Percentiles rank a stretch among this genome's conserved stretches.
Conservation (phyloP, 2,888 invertebrate species). For the Phorcus lineatus region DNA sequence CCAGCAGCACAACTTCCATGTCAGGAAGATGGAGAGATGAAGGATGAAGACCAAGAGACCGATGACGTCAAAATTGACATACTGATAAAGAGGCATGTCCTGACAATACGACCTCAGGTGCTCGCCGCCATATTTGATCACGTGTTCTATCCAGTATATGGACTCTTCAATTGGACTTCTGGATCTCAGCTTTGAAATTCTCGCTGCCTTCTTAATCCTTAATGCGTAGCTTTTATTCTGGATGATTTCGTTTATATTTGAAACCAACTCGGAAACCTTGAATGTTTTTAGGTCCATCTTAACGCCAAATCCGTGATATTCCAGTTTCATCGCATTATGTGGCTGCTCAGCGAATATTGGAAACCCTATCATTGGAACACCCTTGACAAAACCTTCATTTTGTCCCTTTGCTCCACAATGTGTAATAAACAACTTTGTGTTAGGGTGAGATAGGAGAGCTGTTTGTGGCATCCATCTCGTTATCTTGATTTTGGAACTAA, state of each 20-base stretch:
- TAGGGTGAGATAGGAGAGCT: constrained; percentile 52
- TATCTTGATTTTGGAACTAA: constrained; percentile 31
- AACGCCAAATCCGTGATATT: constrained; percentile 46
- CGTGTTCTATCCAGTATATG: constrained; percentile 59
- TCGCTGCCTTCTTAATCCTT: constrained; percentile 40
- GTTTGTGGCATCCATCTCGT: constrained; percentile 57
- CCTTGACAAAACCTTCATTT: constrained; percentile 58
- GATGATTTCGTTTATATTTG: constrained; percentile 38
- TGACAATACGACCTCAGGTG: constrained; percentile 50
- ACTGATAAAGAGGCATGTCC: constrained; percentile 54
- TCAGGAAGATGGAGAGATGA: background rate
- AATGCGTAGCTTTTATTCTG: constrained; percentile 35
- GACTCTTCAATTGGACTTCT: constrained; percentile 48
- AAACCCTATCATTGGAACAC: constrained; percentile 55
- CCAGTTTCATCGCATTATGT: constrained; percentile 46
- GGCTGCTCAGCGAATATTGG: constrained; percentile 52
- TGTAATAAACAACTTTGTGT: constrained; percentile 51
- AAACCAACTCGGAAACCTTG: constrained; percentile 35
- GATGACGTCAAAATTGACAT: constrained; percentile 52
- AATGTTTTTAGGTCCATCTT: constrained; percentile 37
- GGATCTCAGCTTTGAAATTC: constrained; percentile 35
- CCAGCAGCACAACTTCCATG: background rate
- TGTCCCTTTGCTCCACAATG: constrained; percentile 59
- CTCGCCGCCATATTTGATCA: constrained; percentile 56
- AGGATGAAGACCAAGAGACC: constrained; percentile 23